Percentiles rank a stretch among this genome's conserved stretches.
These are phyloP conservation scores for Harlomillsia oculata DNA, from an alignment of 1,140 invertebrate genomes.

Conservation along the genomic window DNA sequence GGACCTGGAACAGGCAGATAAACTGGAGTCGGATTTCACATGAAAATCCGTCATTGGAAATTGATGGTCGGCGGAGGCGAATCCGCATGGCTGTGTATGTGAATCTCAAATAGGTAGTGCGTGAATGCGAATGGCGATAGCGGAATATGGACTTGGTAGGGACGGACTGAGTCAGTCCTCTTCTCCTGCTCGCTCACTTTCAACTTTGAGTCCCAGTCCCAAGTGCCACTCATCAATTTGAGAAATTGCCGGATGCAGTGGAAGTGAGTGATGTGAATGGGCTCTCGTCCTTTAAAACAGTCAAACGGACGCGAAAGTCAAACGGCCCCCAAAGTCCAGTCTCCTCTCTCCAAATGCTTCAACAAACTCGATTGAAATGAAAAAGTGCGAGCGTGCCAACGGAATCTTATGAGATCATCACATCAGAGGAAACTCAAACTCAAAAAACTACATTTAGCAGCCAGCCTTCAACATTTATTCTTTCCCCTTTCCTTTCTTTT, in stretches of 20 bases:
- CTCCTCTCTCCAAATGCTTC: too few species aligned
- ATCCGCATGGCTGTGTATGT: slow-evolving; percentile 22
- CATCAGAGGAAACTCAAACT: too few species aligned
- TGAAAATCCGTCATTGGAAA: slow-evolving; percentile 33
- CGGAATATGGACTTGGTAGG: not conserved
- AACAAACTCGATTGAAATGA: too few species aligned
- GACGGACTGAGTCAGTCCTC: not conserved
- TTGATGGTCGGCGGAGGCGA: slow-evolving; percentile 17
- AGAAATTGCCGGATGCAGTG: slow-evolving; percentile 29
- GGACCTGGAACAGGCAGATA: slow-evolving; percentile 4
- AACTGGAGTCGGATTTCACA: slow-evolving; percentile 14
- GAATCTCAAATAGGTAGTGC: slow-evolving; percentile 17
- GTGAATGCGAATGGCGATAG: too few species aligned
- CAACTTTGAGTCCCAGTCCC: not conserved
- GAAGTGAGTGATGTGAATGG: slow-evolving; percentile 10
- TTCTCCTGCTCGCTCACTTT: slow-evolving; percentile 7
- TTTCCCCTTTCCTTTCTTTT: not conserved
- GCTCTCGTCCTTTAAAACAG: too few species aligned
- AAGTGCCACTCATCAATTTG: slow-evolving; percentile 33
- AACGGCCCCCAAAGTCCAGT: too few species aligned
- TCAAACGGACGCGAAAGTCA: too few species aligned
- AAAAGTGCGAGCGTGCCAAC: too few species aligned
- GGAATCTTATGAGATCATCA: too few species aligned
- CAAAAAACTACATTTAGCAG: too few species aligned
- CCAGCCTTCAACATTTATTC: not conserved